phyloP scores from a whole-genome alignment of 1,140 invertebrate species.

The Pseudobourletiella spinata region DNA sequence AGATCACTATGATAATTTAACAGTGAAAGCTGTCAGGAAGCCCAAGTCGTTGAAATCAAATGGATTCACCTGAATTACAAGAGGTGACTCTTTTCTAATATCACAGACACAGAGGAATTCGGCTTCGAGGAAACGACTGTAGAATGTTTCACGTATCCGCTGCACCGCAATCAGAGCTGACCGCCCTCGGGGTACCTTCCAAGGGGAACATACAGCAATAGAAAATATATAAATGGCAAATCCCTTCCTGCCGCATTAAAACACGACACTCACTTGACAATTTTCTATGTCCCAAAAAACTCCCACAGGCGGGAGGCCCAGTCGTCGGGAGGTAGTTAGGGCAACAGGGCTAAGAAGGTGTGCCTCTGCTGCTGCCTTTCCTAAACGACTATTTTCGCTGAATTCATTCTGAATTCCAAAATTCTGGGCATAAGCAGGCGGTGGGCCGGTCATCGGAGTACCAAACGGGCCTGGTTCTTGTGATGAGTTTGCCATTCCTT shows the following conservation, averaged over 20 bases:
- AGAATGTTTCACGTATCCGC: constrained; percentile 66
- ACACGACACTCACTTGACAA: constrained; percentile 59
- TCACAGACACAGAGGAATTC: constrained; percentile 77
- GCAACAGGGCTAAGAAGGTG: not conserved
- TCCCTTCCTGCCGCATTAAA: no score
- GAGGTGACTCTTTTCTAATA: constrained; percentile 62
- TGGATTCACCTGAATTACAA: constrained; percentile 52
- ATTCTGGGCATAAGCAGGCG: no score
- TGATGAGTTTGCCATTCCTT: not conserved
- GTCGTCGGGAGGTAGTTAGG: not conserved
- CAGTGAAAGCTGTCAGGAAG: not conserved
- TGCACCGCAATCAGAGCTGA: constrained; percentile 69
- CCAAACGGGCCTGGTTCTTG: not conserved
- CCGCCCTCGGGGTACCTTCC: constrained; percentile 65
- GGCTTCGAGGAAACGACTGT: constrained; percentile 64
- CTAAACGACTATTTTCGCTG: no score
- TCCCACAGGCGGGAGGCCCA: constrained; percentile 58
- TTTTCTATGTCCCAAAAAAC: constrained; percentile 94
- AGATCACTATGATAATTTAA: not conserved
- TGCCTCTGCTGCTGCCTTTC: no score
- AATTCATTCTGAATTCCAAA: no score
- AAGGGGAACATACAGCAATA: constrained; percentile 4
- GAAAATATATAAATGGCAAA: no score
- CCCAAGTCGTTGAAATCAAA: not conserved
- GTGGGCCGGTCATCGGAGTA: not conserved